Percentiles rank a stretch among this genome's conserved stretches.
These are phyloP conservation scores for Gila robusta DNA, from an alignment of 2,797 vertebrate species.

Conservation along the genomic window DNA sequence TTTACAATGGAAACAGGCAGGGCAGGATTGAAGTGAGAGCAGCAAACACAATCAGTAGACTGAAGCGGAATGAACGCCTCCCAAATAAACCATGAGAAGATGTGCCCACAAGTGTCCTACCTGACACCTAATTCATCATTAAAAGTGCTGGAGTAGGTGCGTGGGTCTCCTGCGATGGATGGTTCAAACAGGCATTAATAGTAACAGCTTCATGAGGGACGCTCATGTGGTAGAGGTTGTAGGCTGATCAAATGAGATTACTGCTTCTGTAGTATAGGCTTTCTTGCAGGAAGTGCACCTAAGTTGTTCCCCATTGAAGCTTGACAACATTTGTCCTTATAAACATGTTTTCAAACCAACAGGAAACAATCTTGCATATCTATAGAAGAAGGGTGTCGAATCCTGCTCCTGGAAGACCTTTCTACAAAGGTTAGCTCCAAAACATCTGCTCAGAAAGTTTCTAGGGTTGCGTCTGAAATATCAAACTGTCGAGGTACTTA, in stretches of 20 bases:
- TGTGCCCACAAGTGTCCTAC: constrained; percentile 25
- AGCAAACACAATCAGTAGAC: constrained; percentile 22
- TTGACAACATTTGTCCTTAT: not conserved
- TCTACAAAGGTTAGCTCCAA: not conserved
- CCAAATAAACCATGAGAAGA: constrained; percentile 17
- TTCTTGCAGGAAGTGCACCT: not conserved
- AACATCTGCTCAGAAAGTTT: not conserved
- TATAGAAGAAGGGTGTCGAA: not conserved
- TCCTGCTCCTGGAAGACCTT: not conserved
- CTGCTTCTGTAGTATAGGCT: not conserved
- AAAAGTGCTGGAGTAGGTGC: constrained; percentile 16
- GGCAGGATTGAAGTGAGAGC: not conserved
- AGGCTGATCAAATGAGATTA: constrained; percentile 1
- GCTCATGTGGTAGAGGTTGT: not conserved
- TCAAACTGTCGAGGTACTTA: not conserved
- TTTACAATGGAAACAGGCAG: constrained; percentile 8
- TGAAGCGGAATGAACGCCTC: constrained; percentile 1
- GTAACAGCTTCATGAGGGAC: not conserved
- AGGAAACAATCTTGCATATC: not conserved
- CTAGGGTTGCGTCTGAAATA: not conserved
- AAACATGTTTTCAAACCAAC: not conserved
- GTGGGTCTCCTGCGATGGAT: not conserved
- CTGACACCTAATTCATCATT: constrained; percentile 41
- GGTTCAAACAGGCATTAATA: not conserved
- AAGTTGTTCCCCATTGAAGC: not conserved